Evolutionary conservation across 2,888 invertebrate species (phyloP).

Genomic region (Mayetiola destructor): DNA sequence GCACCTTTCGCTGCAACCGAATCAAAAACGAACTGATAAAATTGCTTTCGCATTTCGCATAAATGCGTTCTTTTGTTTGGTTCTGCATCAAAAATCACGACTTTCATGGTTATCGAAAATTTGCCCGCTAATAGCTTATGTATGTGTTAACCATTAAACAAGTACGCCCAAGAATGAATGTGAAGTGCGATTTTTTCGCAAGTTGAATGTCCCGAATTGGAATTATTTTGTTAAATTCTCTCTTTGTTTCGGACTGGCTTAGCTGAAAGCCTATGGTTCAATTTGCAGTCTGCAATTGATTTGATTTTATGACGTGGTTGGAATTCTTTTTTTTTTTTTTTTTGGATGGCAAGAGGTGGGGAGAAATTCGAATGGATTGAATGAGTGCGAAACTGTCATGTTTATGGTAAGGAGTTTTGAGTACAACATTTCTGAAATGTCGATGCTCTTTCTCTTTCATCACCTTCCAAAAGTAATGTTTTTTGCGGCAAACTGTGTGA

Average conservation of each 20-base stretch:
- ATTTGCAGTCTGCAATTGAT: not conserved
- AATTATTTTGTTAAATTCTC: not conserved
- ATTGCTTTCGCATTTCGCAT: not conserved
- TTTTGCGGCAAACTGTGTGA: not conserved
- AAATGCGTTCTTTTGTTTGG: not conserved
- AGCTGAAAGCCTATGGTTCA: not conserved
- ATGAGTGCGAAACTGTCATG: not conserved
- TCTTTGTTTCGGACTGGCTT: not conserved
- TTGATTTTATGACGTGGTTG: not conserved
- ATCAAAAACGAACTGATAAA: not conserved
- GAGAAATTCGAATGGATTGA: not conserved
- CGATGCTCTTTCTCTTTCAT: constrained; percentile 8
- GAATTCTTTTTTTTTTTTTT: too few species aligned
- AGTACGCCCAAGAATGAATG: not conserved
- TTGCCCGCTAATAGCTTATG: too few species aligned
- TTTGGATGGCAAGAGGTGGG: too few species aligned
- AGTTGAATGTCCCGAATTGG: constrained; percentile 8
- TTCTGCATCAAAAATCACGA: not conserved
- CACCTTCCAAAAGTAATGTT: not conserved
- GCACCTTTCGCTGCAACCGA: constrained; percentile 1
- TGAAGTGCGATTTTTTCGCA: not conserved
- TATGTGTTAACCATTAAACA: too few species aligned
- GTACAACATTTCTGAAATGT: constrained; percentile 3
- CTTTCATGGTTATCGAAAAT: not conserved
- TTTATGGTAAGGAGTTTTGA: not conserved